Conservation (phyloP, 2,797 vertebrate genomes). For the Liasis olivaceus region DNA sequence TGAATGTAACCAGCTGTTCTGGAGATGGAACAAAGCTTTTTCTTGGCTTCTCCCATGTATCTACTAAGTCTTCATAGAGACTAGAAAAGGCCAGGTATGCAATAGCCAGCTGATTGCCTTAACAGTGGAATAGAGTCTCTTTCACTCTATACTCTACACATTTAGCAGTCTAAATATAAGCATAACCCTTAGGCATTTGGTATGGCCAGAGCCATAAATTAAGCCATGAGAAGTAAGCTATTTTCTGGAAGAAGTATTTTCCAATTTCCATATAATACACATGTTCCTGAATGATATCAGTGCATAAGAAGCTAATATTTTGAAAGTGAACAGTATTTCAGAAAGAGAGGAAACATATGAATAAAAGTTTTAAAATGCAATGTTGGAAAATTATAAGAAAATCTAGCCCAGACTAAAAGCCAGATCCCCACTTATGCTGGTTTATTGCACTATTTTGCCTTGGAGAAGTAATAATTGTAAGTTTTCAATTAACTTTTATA, state of each 20-base stretch:
- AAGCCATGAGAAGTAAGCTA: not conserved
- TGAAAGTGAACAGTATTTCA: slow-evolving; percentile 1
- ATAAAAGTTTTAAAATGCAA: slow-evolving; percentile 15
- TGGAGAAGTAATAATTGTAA: not conserved
- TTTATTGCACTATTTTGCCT: not conserved
- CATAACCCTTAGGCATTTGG: not conserved
- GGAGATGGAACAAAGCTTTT: not conserved
- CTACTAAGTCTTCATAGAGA: not conserved
- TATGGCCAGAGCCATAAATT: not conserved
- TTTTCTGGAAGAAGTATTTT: not conserved
- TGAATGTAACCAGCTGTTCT: not conserved
- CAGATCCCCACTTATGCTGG: slow-evolving; percentile 1
- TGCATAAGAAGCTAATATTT: not conserved
- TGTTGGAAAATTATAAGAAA: slow-evolving; percentile 9
- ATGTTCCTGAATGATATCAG: slow-evolving; percentile 8
- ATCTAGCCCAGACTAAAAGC: slow-evolving; percentile 1
- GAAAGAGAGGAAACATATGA: slow-evolving; percentile 7
- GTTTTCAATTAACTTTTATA: slow-evolving; percentile 10
- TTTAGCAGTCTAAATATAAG: not conserved
- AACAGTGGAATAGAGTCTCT: not conserved
- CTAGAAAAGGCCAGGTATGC: not conserved
- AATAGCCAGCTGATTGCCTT: not conserved
- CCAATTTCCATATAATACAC: not conserved
- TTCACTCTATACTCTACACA: not conserved
- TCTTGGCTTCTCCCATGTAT: not conserved